phyloP scores from a whole-genome alignment of 2,888 invertebrate genomes.

The Temnothorax unifasciatus region DNA sequence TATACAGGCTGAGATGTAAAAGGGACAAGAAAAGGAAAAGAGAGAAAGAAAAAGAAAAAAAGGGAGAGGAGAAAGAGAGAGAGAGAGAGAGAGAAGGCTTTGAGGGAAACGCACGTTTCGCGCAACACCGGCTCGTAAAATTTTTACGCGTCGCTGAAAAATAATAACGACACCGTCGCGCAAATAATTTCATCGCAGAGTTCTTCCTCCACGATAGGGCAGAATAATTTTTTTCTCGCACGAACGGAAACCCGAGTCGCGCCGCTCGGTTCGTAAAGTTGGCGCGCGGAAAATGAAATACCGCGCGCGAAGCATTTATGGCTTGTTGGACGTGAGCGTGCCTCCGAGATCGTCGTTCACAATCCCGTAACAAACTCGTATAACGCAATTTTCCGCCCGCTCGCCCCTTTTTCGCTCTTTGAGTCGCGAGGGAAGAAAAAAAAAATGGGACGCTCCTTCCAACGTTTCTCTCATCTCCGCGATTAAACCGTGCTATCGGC shows the following conservation, averaged over 20 bases:
- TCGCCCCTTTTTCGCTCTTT: constrained; percentile 10
- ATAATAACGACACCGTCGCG: constrained; percentile 42
- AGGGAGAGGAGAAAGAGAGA: background rate
- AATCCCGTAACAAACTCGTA: constrained; percentile 42
- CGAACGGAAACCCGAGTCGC: constrained; percentile 23
- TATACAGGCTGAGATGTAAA: background rate
- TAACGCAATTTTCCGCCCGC: constrained; percentile 29
- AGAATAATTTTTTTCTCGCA: constrained; percentile 19
- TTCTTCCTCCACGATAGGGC: constrained; percentile 7
- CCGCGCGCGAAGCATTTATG: constrained; percentile 44
- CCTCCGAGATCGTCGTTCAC: constrained; percentile 38
- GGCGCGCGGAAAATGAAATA: constrained; percentile 45
- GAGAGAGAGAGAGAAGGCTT: background rate
- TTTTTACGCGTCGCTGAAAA: constrained; percentile 50
- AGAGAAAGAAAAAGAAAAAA: no score
- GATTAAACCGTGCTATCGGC: background rate
- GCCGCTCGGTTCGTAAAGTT: constrained; percentile 35
- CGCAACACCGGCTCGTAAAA: constrained; percentile 23
- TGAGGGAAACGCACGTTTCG: constrained; percentile 18
- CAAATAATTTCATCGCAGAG: constrained; percentile 48
- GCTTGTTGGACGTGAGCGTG: constrained; percentile 19
- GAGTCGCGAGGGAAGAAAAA: background rate
- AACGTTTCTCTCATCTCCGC: background rate
- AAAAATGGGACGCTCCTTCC: background rate
- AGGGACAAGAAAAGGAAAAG: background rate